Evolutionary conservation across 2,113 vertebrate genomes (phyloP), one percentile per base, ranked within the genome.

Genomic region (Micronisus gabar): DNA sequence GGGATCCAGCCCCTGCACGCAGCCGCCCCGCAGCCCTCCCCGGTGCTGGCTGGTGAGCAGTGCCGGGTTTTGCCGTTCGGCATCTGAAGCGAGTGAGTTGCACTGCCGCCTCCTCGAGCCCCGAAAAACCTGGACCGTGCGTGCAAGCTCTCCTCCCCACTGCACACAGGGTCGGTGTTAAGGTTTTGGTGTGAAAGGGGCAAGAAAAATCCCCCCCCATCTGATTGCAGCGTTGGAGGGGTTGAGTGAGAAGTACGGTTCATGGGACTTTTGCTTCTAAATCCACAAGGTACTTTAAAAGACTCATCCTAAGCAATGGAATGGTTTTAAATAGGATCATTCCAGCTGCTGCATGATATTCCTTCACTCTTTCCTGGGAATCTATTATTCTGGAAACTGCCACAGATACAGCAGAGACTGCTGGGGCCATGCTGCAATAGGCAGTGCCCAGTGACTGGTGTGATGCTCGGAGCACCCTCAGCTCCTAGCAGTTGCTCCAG

Each of bases 221-320:
- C 25, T 5, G 13, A 22, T 0, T 9, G 47, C 32, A 30, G 56
- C n/a, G 6, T 9, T 1, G 2, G 8, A 26, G 2, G 2, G 21
- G 36, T 3, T 15, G 56, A 41, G 4, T 1, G 2, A 32, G 32
- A 53, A 45, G 55, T 5, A 55, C 2, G 2, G 22, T 16, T 58
- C 10, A 2, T 6, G 40, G 56, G 63, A 63, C 26, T 41, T 45
- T 6, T n/a, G 40, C 34, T 41, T 40, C 48, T 63, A 63, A 48
- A 56, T 30, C 25, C 43, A 36, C 27, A 6, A 34, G 13, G 27
- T 19, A 15, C 58, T 47, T 43, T 8, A 45, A 34, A 45, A 70
- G 45, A 18, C 63, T 13, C 55, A 19, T 25, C 55, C 23, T 14
- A 19, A 47, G 59, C 5, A 19, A 52, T 14, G 11, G 29, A 53